phyloP scores from a whole-genome alignment of 2,888 invertebrate species.

The Andrena flavipes region DNA sequence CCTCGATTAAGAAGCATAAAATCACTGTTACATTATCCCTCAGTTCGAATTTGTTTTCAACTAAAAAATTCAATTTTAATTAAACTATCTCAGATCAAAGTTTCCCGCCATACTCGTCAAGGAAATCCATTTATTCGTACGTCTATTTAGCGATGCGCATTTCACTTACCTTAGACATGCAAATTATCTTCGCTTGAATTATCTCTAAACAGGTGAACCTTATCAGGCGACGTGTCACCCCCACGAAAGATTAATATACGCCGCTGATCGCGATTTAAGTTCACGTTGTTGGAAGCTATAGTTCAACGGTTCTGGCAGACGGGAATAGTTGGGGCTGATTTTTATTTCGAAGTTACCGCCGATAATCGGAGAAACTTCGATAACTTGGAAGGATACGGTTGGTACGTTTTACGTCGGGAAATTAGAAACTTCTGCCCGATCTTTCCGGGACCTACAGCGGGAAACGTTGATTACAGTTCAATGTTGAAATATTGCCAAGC shows the following conservation, averaged over 20 bases:
- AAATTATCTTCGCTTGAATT: background rate
- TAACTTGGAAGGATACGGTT: constrained; percentile 10
- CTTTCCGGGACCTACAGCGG: constrained; percentile 45
- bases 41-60: background rate
- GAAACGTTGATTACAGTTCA: constrained; percentile 48
- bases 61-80: too few relatives aligned
- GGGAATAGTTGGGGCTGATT: constrained; percentile 19
- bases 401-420: constrained; percentile 39
- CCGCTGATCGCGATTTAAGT: background rate
- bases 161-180: background rate
- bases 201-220: background rate
- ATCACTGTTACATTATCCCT: background rate
- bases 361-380: constrained; percentile 36
- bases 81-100: background rate
- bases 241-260: background rate
- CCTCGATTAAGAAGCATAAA: background rate
- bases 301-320: constrained; percentile 5
- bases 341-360: constrained; percentile 25
- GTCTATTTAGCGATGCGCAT: background rate
- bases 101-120: background rate
- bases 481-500: constrained; percentile 45
- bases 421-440: constrained; percentile 48
- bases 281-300: background rate
- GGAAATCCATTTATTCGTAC: background rate
- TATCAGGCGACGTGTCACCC: background rate